phyloP scores from a whole-genome alignment of 2,113 vertebrate species.

The Erinaceus europaeus region DNA sequence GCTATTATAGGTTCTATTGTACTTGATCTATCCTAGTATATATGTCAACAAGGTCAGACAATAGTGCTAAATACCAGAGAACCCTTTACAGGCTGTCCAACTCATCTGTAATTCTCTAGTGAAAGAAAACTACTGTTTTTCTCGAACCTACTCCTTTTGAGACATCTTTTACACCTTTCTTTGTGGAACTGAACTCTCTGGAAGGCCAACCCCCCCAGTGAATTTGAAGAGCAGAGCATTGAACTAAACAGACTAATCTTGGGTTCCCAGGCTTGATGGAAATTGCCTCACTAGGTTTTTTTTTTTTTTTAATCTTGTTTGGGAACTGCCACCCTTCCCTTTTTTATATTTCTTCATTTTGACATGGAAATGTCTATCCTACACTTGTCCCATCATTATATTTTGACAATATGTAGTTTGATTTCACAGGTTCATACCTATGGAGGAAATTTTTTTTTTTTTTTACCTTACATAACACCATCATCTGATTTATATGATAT shows the following conservation, averaged over 20 bases:
- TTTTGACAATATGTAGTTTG: not conserved
- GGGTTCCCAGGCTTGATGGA: not conserved
- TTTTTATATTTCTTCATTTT: not conserved
- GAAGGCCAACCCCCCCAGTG: not conserved
- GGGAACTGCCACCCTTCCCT: not conserved
- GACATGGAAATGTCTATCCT: not conserved
- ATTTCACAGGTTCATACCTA: not conserved
- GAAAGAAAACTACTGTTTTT: not conserved
- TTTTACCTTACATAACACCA: not conserved
- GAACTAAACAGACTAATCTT: not conserved
- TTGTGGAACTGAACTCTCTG: not conserved
- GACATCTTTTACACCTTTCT: not conserved
- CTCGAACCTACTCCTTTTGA: not conserved
- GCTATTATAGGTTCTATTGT: not conserved
- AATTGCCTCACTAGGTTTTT: not conserved
- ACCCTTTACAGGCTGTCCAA: not conserved
- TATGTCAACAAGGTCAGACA: not conserved
- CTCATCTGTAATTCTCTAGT: not conserved
- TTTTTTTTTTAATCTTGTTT: not conserved
- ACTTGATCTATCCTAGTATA: not conserved
- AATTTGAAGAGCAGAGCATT: not conserved
- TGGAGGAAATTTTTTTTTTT: no score
- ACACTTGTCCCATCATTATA: not conserved
- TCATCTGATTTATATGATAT: not conserved
- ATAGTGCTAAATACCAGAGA: not conserved